These are phyloP conservation scores for Hipposideros armiger DNA, from an alignment of 2,113 vertebrate species.

Conservation along the genomic window DNA sequence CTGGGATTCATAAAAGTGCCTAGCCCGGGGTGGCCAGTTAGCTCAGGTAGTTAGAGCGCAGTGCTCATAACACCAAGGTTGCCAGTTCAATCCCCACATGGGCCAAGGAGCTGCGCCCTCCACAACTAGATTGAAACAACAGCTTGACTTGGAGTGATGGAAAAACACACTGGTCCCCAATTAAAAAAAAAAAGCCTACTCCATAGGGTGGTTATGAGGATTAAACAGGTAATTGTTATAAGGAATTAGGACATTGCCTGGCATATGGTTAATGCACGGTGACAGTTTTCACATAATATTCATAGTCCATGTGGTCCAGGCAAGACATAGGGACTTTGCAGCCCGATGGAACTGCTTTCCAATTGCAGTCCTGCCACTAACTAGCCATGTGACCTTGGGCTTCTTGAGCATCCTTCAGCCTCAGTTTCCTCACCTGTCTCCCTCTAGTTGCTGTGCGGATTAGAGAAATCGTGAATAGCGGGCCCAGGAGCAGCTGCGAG, in stretches of 20 bases:
- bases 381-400: neutral
- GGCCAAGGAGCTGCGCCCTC: too few relatives aligned
- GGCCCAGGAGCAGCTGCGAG: rapidly evolving
- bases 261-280: too few relatives aligned
- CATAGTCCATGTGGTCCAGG: neutral
- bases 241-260: neutral
- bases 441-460: rapidly evolving
- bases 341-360: neutral
- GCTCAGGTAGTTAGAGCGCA: too few relatives aligned
- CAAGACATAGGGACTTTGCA: neutral
- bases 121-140: too few relatives aligned
- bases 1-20: neutral
- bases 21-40: neutral
- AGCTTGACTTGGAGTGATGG: too few relatives aligned
- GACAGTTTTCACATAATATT: neutral
- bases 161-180: too few relatives aligned
- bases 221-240: neutral
- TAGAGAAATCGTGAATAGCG: rapidly evolving
- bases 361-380: neutral
- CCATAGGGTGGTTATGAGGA: too few relatives aligned
- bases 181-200: too few relatives aligned
- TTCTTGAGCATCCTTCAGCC: neutral
- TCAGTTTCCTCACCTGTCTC: neutral
- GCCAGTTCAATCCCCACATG: too few relatives aligned
- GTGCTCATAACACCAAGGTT: too few relatives aligned